Base-by-base conservation (phyloP, 2,797 vertebrate genomes). In the Eremophila alpestris region DNA sequence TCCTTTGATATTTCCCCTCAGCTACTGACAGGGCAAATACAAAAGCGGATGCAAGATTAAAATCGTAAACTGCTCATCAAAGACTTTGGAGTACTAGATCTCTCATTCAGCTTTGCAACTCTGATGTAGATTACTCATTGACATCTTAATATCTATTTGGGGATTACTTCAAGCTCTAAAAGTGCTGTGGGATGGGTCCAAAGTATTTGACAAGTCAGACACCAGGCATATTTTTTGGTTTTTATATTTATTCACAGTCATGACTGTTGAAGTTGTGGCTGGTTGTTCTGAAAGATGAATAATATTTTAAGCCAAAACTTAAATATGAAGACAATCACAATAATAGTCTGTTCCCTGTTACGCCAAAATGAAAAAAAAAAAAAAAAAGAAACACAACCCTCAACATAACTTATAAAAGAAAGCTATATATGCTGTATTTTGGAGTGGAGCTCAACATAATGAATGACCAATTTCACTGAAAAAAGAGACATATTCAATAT, bases 401-500 rank as follows among this genome's bases (percentile, higher is more conserved):
- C 18, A 40, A 62, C 12, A 9, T 80, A 77, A 70, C 5, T 80
- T 84, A 51, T 32, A 74, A 58, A 84, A 71, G 38, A 41, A 70
- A 62, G 34, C 32, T 65, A 3, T 68, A 11, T 68, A 23, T 91
- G 14, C 24, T 70, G 11, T 62, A 30, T 46, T 36, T 58, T 79
- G 49, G 15, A 74, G 43, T 82, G 21, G n/a, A 84, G 3, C 24
- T 67, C 46, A 88, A n/a, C 21, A 36, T 94, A 85, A 65, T 32
- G 34, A 87, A 75, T 65, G 21, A 83, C 68, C 46, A 56, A 48
- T 90, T 93, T 45, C 74, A 80, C 65, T 71, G 52, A 75, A 92
- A 85, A 74, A 79, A 83, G 32, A 78, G 40, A 40, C 30, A 86
- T 62, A 77, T 90, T 91, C 69, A 86, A 43, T 87, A 90, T 64